Conservation (phyloP, 2,113 vertebrate genomes). For the Vulpes ferrilata region DNA sequence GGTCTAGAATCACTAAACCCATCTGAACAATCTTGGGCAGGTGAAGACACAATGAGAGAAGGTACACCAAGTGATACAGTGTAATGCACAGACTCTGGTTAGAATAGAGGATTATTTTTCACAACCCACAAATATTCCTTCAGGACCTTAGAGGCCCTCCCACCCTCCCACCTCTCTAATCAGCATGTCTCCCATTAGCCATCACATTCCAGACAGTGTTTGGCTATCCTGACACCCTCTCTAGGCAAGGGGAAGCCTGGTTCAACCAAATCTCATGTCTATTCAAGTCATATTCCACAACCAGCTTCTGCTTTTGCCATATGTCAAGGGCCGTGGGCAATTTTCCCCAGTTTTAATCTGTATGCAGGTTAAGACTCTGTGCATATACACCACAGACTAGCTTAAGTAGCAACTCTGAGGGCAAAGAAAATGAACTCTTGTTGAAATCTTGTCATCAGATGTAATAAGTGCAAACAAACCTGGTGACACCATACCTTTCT, state of each 20-base stretch:
- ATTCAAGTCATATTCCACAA: background rate
- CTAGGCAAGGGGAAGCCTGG: background rate
- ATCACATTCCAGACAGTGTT: background rate
- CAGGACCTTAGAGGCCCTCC: background rate
- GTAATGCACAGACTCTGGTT: background rate
- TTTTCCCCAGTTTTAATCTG: background rate
- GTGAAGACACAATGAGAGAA: background rate
- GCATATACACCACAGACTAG: background rate
- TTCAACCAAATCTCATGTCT: background rate
- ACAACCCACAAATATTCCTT: background rate
- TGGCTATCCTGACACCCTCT: background rate
- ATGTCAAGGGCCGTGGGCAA: background rate
- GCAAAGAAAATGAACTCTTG: background rate
- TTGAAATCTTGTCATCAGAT: background rate
- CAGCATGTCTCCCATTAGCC: background rate
- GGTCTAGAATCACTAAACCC: background rate
- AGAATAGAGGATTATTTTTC: background rate
- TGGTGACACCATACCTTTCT: constrained; percentile 92
- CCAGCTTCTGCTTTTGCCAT: background rate
- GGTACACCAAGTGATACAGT: fast-evolving
- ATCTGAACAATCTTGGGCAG: background rate
- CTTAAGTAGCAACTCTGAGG: background rate
- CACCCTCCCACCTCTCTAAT: background rate
- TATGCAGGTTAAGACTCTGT: background rate
- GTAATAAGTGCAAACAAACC: background rate